Percentiles rank a stretch among this genome's conserved stretches.
Conservation (phyloP, 2,113 vertebrate genomes). For the Brachypteracias leptosomus region DNA sequence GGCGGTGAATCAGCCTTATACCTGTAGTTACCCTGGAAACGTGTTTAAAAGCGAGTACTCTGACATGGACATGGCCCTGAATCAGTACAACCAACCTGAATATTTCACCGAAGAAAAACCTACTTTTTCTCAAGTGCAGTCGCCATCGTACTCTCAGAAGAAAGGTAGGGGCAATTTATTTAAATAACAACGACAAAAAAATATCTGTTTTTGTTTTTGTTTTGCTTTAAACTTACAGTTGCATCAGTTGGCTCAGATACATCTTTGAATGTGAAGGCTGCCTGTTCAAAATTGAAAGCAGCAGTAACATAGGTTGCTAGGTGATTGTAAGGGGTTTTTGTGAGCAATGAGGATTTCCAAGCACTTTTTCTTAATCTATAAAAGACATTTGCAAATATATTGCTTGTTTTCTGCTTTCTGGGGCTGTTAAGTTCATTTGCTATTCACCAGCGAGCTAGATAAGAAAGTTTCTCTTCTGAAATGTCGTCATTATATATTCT, state of each 20-base stretch:
- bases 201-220: constrained; percentile 24
- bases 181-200: neutral
- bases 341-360: constrained; percentile 43
- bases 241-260: constrained; percentile 48
- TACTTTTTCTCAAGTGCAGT: constrained; percentile 89
- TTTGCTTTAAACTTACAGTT: constrained; percentile 66
- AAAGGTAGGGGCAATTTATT: constrained; percentile 87
- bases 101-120: constrained; percentile 88
- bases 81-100: constrained; percentile 88
- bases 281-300: constrained; percentile 68
- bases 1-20: constrained; percentile 86
- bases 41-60: constrained; percentile 89
- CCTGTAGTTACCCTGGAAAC: constrained; percentile 84
- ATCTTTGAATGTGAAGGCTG: constrained; percentile 64
- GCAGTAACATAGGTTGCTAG: constrained; percentile 74
- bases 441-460: constrained; percentile 2
- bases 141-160: constrained; percentile 85
- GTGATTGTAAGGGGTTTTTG: constrained; percentile 62
- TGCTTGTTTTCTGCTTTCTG: neutral
- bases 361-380: constrained; percentile 47
- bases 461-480: constrained; percentile 42
- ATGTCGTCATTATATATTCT: neutral
- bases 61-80: constrained; percentile 88
- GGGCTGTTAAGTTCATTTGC: constrained; percentile 23
- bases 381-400: constrained; percentile 14